phyloP scores from a whole-genome alignment of 2,888 invertebrate genomes.

The Argyra leucocephala region DNA sequence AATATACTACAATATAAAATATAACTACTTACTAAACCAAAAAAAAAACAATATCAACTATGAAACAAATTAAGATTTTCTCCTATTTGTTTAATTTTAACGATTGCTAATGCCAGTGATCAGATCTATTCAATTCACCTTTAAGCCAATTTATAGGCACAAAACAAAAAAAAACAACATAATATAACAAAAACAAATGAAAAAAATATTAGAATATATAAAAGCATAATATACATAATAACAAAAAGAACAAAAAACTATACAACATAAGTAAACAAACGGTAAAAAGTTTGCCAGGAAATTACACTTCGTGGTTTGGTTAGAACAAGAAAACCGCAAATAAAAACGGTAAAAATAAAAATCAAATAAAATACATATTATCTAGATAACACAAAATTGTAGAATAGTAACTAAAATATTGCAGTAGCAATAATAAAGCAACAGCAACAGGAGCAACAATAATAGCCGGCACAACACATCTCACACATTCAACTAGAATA shows the following conservation, averaged over 20 bases:
- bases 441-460: not conserved
- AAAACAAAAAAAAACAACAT: not conserved
- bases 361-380: not conserved
- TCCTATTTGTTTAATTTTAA: not conserved
- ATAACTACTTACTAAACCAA: too few relatives aligned
- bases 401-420: not conserved
- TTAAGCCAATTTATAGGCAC: not conserved
- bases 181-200: not conserved
- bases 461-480: not conserved
- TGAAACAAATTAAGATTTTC: slow-evolving; percentile 1
- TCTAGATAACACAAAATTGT: not conserved
- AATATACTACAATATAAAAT: too few relatives aligned
- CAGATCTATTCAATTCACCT: not conserved
- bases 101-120: not conserved
- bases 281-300: not conserved
- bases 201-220: not conserved
- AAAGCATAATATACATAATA: too few relatives aligned
- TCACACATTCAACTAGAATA: too few relatives aligned
- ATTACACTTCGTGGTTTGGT: not conserved
- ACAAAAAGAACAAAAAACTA: not conserved
- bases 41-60: not conserved
- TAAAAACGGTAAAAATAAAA: not conserved
- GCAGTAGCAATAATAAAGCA: not conserved
- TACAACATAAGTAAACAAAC: not conserved
- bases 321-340: not conserved